These are phyloP conservation scores for Chrysina gloriosa DNA, from an alignment of 2,888 invertebrate genomes.

Conservation along the genomic window DNA sequence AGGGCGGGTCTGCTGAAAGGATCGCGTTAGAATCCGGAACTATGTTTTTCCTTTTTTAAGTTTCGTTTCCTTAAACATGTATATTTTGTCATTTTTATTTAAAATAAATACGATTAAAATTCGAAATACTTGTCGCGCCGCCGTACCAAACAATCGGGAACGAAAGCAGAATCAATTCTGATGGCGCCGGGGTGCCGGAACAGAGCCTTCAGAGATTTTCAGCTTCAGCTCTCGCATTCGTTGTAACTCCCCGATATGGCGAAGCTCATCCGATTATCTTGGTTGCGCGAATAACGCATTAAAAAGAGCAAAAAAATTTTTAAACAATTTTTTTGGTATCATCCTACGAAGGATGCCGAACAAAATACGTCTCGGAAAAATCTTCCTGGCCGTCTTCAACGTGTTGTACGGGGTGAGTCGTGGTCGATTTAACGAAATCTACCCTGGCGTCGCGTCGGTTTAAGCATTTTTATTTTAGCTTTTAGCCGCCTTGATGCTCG, in stretches of 20 bases:
- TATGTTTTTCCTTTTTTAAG: too few species aligned
- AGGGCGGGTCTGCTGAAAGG: too few species aligned
- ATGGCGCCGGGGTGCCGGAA: constrained; percentile 13
- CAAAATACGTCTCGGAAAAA: constrained; percentile 22
- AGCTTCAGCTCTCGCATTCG: constrained; percentile 18
- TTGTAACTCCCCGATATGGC: neutral
- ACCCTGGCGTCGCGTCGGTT: neutral
- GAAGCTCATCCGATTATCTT: neutral
- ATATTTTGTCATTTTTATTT: too few species aligned
- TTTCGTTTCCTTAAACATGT: too few species aligned
- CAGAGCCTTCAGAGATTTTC: constrained; percentile 16
- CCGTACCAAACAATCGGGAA: too few species aligned
- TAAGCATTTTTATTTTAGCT: neutral
- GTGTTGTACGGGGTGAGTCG: constrained; percentile 15
- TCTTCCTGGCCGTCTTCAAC: constrained; percentile 8
- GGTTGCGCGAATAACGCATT: neutral
- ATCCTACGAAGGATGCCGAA: constrained; percentile 2
- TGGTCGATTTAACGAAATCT: neutral
- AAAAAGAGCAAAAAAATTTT: too few species aligned
- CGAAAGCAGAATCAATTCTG: constrained; percentile 15
- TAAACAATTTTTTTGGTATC: neutral
- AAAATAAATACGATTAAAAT: too few species aligned
- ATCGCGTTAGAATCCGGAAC: too few species aligned
- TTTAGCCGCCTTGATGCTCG: constrained; percentile 4
- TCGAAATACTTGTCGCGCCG: too few species aligned